phyloP scores from a whole-genome alignment of 2,113 vertebrate genomes.

The Papio anubis region DNA sequence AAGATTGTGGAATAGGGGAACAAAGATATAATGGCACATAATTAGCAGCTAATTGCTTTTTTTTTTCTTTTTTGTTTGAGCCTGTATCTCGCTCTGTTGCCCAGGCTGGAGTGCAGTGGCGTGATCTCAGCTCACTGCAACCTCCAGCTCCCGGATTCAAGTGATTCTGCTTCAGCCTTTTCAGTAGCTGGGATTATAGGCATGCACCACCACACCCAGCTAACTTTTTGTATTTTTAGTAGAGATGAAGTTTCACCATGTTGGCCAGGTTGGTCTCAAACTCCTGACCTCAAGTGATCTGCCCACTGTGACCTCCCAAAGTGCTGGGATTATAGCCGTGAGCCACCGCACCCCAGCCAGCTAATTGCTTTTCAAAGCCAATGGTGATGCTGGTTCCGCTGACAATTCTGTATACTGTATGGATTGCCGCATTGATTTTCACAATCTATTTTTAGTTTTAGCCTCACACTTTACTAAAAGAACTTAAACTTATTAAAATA shows the following conservation, averaged over 20 bases:
- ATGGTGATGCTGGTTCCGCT: neutral
- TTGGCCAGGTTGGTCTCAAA: neutral
- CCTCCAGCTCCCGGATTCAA: neutral
- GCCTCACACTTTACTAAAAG: neutral
- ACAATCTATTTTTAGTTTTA: constrained; percentile 7
- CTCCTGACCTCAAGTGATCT: neutral
- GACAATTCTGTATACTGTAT: neutral
- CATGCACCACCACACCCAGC: neutral
- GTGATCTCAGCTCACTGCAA: neutral
- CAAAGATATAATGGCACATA: neutral
- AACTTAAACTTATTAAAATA: neutral
- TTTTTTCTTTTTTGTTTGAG: neutral
- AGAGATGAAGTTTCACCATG: neutral
- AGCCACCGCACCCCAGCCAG: neutral
- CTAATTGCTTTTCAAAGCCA: constrained; percentile 8
- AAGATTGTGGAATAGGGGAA: neutral
- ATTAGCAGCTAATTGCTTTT: constrained; percentile 22
- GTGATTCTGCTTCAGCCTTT: neutral
- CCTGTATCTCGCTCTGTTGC: fast-evolving
- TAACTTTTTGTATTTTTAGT: neutral
- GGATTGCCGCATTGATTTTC: neutral
- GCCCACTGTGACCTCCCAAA: neutral
- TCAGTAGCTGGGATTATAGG: neutral
- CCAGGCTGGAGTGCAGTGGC: neutral
- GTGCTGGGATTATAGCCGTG: neutral